A percentile compares a stretch with the other conserved stretches of the same genome.
These are phyloP conservation scores for Drosophila persimilis DNA, from an alignment of 1,140 invertebrate species.

Conservation along the genomic window DNA sequence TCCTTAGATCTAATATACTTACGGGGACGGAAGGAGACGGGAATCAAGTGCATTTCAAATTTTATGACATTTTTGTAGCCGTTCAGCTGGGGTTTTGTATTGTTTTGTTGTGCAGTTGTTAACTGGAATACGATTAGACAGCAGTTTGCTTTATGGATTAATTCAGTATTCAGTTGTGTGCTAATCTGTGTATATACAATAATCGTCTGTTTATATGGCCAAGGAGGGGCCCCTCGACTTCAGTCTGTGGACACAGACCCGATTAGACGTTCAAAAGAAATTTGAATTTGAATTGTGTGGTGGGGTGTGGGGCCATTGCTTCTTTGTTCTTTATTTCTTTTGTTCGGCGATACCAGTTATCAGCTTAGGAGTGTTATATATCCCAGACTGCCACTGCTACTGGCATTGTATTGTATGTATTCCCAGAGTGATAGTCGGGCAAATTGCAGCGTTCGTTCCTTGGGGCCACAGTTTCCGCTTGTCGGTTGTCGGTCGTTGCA, in stretches of 20 bases:
- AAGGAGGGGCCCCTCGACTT: background rate
- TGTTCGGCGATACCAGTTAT: slow-evolving; percentile 57
- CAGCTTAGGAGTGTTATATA: slow-evolving; percentile 29
- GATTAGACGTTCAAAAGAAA: slow-evolving; percentile 44
- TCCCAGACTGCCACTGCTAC: slow-evolving; percentile 5
- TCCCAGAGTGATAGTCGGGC: slow-evolving; percentile 18
- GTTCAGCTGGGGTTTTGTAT: slow-evolving; percentile 8
- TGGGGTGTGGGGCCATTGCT: background rate
- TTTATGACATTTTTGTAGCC: background rate
- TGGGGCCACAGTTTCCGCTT: slow-evolving; percentile 15
- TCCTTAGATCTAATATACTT: background rate
- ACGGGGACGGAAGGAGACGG: background rate
- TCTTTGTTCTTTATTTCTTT: slow-evolving; percentile 36
- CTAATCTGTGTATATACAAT: slow-evolving; percentile 49
- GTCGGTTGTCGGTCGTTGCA: background rate
- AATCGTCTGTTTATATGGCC: slow-evolving; percentile 31
- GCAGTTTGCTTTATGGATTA: slow-evolving; percentile 23
- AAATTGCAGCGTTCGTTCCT: slow-evolving; percentile 15
- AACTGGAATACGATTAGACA: slow-evolving; percentile 27
- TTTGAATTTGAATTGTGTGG: slow-evolving; percentile 8
- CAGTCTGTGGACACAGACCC: slow-evolving; percentile 19
- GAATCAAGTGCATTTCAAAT: slow-evolving; percentile 34
- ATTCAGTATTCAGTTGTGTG: slow-evolving; percentile 23
- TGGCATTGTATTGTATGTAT: slow-evolving; percentile 16
- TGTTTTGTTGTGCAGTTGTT: slow-evolving; percentile 5